A percentile compares a stretch with the other conserved stretches of the same genome.
Conservation (phyloP, 2,888 invertebrate species). For the Cistogaster globosa region DNA sequence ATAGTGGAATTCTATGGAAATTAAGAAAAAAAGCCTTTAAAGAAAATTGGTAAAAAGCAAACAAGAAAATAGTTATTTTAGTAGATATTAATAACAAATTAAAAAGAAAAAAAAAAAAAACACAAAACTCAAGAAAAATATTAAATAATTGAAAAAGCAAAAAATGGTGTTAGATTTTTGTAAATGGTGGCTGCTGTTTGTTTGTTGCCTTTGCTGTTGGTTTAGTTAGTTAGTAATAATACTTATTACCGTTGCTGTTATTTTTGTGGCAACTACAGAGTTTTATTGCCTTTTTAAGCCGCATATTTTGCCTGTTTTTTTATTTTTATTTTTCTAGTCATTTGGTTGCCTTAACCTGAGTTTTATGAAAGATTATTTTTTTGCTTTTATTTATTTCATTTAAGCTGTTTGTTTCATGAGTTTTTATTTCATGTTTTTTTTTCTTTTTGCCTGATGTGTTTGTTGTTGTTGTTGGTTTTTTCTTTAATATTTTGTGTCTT, state of each 20-base stretch:
- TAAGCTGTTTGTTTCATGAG: conserved; percentile 38
- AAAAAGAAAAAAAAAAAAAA: not conserved
- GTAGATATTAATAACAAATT: not conserved
- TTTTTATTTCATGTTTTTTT: not conserved
- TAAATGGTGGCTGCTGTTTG: conserved; percentile 58
- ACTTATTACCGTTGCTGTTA: conserved; percentile 61
- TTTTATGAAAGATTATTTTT: conserved; percentile 35
- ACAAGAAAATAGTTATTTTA: not conserved
- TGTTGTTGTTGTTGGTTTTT: conserved; percentile 25
- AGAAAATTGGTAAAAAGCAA: conserved; percentile 44
- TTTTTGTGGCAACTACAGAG: conserved; percentile 56
- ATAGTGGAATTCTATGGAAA: conserved; percentile 34
- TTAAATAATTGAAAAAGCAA: conserved; percentile 14
- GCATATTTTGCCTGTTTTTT: conserved; percentile 47
- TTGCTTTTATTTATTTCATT: conserved; percentile 17
- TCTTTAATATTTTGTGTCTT: conserved; percentile 26
- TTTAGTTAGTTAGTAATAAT: too few relatives aligned
- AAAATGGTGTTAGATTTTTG: conserved; percentile 50
- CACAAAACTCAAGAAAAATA: not conserved
- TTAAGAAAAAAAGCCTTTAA: conserved; percentile 31
- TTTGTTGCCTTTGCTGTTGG: conserved; percentile 53
- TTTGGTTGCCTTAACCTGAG: conserved; percentile 16
- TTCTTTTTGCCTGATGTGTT: not conserved
- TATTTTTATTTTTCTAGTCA: conserved; percentile 45
- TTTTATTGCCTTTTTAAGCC: conserved; percentile 64